These are phyloP conservation scores for Sialia sialis DNA, from an alignment of 2,113 vertebrate genomes.

Conservation along the genomic window DNA sequence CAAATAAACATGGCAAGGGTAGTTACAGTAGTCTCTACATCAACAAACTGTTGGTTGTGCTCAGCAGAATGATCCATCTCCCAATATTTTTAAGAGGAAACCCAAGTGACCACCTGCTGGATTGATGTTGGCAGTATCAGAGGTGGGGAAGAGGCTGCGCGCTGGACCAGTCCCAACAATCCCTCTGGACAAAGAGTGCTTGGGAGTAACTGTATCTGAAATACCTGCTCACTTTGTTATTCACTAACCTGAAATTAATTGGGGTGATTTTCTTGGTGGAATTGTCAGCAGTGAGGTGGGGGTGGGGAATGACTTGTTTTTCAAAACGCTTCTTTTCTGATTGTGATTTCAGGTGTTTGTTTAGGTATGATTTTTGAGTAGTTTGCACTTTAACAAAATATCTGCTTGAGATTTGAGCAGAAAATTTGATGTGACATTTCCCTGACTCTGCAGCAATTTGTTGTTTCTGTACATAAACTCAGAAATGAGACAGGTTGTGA, in stretches of 20 bases:
- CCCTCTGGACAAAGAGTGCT: neutral
- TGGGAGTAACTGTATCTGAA: neutral
- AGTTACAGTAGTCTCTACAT: neutral
- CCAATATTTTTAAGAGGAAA: neutral
- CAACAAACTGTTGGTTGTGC: neutral
- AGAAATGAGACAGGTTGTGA: neutral
- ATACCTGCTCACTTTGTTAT: neutral
- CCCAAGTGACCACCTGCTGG: neutral
- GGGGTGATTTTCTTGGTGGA: neutral
- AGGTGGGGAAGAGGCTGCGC: neutral
- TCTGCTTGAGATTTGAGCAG: neutral
- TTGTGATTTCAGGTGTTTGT: neutral
- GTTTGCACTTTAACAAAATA: conserved; percentile 9
- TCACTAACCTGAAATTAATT: neutral
- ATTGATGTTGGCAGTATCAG: neutral
- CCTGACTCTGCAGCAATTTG: neutral
- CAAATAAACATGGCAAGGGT: neutral
- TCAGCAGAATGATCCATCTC: neutral
- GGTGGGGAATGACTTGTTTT: neutral
- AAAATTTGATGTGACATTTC: neutral
- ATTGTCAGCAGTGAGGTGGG: neutral
- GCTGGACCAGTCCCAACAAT: neutral
- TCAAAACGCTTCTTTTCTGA: neutral
- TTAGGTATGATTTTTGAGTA: neutral
- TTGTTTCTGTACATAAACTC: neutral